These are phyloP conservation scores for Carettochelys insculpta DNA, from an alignment of 2,113 vertebrate species.

Conservation along the genomic window DNA sequence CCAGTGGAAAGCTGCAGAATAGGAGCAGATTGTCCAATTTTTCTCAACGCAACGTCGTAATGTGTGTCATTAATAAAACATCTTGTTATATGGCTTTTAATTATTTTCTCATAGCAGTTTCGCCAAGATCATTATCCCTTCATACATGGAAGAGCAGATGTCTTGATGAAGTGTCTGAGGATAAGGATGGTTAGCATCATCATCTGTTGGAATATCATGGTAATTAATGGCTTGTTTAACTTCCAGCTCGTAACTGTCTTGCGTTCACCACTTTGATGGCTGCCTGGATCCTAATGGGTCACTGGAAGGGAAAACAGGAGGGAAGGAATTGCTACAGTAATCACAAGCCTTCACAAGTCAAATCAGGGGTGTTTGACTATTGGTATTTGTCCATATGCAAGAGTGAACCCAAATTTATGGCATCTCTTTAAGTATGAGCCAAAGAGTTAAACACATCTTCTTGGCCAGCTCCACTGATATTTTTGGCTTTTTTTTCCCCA, in stretches of 20 bases:
- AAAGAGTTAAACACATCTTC: background rate
- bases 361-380: background rate
- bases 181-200: slow-evolving; percentile 57
- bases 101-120: slow-evolving; percentile 60
- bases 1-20: slow-evolving; percentile 6
- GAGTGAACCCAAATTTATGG: background rate
- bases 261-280: background rate
- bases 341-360: background rate
- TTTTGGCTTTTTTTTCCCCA: background rate
- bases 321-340: background rate
- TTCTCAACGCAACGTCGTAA: background rate
- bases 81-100: slow-evolving; percentile 64
- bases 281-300: slow-evolving; percentile 37
- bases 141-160: slow-evolving; percentile 42
- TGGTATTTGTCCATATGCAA: background rate
- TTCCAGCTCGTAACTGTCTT: slow-evolving; percentile 17
- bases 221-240: slow-evolving; percentile 69
- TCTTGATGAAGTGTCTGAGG: slow-evolving; percentile 55
- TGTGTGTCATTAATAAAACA: slow-evolving; percentile 47
- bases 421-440: background rate
- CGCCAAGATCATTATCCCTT: slow-evolving; percentile 37
- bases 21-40: slow-evolving; percentile 40
- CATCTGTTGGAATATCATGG: slow-evolving; percentile 38
- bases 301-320: slow-evolving; percentile 14
- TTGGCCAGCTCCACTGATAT: background rate